Evolutionary conservation across 2,113 vertebrate species (phyloP).

Genomic region (Nanorana parkeri): DNA sequence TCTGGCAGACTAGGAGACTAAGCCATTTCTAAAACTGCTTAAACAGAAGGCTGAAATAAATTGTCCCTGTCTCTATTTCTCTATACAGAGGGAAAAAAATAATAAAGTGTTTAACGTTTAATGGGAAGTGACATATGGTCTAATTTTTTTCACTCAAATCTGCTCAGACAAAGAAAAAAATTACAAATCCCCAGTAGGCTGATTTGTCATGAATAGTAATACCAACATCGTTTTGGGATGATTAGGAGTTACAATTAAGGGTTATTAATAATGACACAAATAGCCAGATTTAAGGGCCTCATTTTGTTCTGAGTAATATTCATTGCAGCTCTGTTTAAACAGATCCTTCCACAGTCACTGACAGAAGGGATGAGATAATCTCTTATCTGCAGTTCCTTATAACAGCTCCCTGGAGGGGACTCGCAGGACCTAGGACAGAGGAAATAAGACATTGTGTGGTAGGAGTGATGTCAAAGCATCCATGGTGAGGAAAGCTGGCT

Average conservation of each 20-base stretch:
- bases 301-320: constrained; percentile 80
- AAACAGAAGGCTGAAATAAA: constrained; percentile 32
- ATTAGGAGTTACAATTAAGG: constrained; percentile 86
- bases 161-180: constrained; percentile 60
- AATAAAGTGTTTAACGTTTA: constrained; percentile 12
- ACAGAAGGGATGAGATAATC: constrained; percentile 61
- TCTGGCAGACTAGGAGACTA: neutral
- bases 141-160: constrained; percentile 67
- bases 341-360: constrained; percentile 76
- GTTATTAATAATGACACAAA: constrained; percentile 89
- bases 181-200: constrained; percentile 68
- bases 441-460: constrained; percentile 10
- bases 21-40: neutral
- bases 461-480: neutral
- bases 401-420: constrained; percentile 27
- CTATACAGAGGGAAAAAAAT: constrained; percentile 18
- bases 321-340: constrained; percentile 80
- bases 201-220: constrained; percentile 85
- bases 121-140: constrained; percentile 73
- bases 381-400: constrained; percentile 38
- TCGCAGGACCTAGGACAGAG: constrained; percentile 1
- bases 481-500: neutral
- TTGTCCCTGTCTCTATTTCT: constrained; percentile 9
- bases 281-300: constrained; percentile 84
- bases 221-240: constrained; percentile 83